Conservation (phyloP, 2,888 invertebrate genomes). For the Chrysina gloriosa region DNA sequence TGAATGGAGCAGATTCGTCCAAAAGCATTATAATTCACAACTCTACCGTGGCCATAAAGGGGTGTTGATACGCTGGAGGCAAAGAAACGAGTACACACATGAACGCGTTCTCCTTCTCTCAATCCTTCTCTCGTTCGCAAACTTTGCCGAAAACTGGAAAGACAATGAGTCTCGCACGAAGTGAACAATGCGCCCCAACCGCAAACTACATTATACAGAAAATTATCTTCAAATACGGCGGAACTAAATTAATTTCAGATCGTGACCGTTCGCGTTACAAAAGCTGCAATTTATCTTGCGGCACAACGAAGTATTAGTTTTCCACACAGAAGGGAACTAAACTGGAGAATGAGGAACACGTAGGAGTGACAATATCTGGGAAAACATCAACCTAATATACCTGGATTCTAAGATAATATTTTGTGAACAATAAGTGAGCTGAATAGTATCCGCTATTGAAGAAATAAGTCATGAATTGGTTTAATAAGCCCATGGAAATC, state of each 20-base stretch:
- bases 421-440: too few species aligned
- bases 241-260: constrained; percentile 41
- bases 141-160: constrained; percentile 30
- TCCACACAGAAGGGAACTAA: not conserved
- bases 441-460: not conserved
- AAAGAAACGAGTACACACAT: constrained; percentile 27
- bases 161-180: constrained; percentile 33
- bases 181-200: constrained; percentile 31
- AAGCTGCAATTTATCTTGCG: constrained; percentile 32
- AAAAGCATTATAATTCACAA: constrained; percentile 18
- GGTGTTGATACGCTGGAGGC: constrained; percentile 5
- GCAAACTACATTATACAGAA: constrained; percentile 39
- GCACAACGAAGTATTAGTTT: constrained; percentile 20
- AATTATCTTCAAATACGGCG: constrained; percentile 39
- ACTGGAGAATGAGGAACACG: not conserved
- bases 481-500: too few species aligned
- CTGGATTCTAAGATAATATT: too few species aligned
- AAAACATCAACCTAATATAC: not conserved
- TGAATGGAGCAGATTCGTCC: constrained; percentile 19
- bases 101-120: constrained; percentile 20
- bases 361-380: not conserved
- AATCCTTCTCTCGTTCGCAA: constrained; percentile 14
- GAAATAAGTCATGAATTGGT: too few species aligned
- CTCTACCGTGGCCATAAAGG: constrained; percentile 4
- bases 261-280: constrained; percentile 32